A percentile compares a stretch with the other conserved stretches of the same genome.
Conservation (phyloP, 1,140 invertebrate species). For the Zophobas morio region DNA sequence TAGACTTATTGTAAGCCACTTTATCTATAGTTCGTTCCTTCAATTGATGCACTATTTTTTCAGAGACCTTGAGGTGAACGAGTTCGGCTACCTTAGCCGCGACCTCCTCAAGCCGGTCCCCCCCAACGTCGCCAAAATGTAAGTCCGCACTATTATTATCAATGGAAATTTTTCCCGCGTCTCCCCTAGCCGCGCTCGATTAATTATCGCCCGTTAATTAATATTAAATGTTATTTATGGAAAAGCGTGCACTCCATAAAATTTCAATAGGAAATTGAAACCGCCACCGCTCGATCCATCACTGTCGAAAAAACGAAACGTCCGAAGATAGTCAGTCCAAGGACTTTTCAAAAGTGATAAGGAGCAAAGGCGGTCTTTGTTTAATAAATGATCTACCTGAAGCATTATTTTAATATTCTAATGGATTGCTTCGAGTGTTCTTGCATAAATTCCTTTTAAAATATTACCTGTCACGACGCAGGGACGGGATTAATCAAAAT, state of each 20-base stretch:
- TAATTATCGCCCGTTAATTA: no score
- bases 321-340: no score
- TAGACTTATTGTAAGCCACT: slow-evolving; percentile 56
- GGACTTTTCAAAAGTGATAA: neutral
- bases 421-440: slow-evolving; percentile 7
- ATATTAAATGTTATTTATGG: no score
- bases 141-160: slow-evolving; percentile 19
- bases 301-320: no score
- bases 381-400: slow-evolving; percentile 17
- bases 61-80: slow-evolving; percentile 56
- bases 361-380: neutral
- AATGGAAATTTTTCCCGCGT: no score
- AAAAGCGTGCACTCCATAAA: no score
- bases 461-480: slow-evolving; percentile 27
- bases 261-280: no score
- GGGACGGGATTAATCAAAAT: slow-evolving; percentile 23
- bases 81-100: slow-evolving; percentile 39
- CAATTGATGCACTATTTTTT: slow-evolving; percentile 16
- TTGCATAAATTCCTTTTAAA: slow-evolving; percentile 28
- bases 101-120: slow-evolving; percentile 49
- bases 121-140: slow-evolving; percentile 49
- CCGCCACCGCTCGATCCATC: no score
- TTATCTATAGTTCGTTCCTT: neutral
- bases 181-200: no score
- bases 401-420: slow-evolving; percentile 24